Conservation (phyloP, 2,113 vertebrate species). For the Podiceps cristatus region DNA sequence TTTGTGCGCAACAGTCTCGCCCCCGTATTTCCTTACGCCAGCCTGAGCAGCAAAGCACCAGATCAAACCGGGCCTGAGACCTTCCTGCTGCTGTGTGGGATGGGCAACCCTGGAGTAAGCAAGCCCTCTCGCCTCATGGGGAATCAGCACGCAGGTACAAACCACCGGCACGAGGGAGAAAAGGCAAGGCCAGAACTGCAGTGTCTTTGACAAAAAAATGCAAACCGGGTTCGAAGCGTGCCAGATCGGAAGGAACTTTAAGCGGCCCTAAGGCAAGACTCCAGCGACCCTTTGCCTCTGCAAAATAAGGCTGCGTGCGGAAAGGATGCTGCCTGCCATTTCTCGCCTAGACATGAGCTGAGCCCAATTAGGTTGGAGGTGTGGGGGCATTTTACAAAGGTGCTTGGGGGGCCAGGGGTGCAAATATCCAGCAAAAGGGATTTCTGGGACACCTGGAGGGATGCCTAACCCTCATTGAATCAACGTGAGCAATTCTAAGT, state of each 20-base stretch:
- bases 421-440: not conserved
- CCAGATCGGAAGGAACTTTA: not conserved
- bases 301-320: not conserved
- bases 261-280: not conserved
- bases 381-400: not conserved
- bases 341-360: not conserved
- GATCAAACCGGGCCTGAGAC: not conserved
- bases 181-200: not conserved
- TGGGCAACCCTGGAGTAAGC: not conserved
- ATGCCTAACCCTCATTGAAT: not conserved
- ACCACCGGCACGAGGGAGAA: not conserved
- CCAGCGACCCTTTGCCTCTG: not conserved
- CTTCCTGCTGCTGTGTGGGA: not conserved
- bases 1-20: accelerated
- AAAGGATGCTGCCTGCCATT: not conserved
- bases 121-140: not conserved
- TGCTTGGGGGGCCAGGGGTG: not conserved
- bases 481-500: not conserved
- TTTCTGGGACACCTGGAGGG: not conserved
- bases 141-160: accelerated
- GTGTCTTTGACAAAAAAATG: not conserved
- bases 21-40: not conserved
- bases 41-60: not conserved
- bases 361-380: not conserved
- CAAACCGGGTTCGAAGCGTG: not conserved